Percentiles rank a stretch among this genome's conserved stretches.
These are phyloP conservation scores for Ditula angustiorana DNA, from an alignment of 2,888 invertebrate genomes.

Conservation along the genomic window DNA sequence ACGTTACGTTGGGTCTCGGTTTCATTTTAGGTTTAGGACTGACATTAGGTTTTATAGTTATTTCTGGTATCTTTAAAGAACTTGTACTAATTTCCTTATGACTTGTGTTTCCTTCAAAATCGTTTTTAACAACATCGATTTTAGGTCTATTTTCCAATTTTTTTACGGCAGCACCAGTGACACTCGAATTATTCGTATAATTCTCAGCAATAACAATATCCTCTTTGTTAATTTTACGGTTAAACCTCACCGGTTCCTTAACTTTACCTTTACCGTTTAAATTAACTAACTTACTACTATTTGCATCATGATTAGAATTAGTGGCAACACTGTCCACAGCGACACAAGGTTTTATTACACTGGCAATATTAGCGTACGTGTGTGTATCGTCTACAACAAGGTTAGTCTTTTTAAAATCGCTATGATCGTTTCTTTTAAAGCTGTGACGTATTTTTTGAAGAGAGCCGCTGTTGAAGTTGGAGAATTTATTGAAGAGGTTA, in stretches of 20 bases:
- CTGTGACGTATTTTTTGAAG: not conserved
- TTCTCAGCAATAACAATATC: conserved; percentile 60
- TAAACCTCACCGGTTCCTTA: conserved; percentile 53
- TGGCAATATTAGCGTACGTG: conserved; percentile 38
- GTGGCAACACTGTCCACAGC: not conserved
- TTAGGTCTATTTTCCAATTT: conserved; percentile 1
- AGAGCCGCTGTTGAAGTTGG: not conserved
- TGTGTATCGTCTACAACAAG: conserved; percentile 26
- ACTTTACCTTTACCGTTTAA: not conserved
- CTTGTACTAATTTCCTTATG: not conserved
- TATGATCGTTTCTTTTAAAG: not conserved
- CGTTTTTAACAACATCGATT: conserved; percentile 4
- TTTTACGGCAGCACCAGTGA: not conserved
- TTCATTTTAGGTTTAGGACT: conserved; percentile 16
- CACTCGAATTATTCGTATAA: not conserved
- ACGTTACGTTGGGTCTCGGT: not conserved
- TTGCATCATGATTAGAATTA: not conserved
- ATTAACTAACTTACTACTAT: not conserved
- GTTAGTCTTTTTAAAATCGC: not conserved
- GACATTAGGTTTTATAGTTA: conserved; percentile 7
- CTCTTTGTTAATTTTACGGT: conserved; percentile 68
- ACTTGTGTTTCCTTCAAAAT: not conserved
- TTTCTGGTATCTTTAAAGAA: not conserved
- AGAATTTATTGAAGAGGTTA: not conserved
- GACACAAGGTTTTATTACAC: conserved; percentile 24